Evolutionary conservation across 2,888 invertebrate species (phyloP).

Genomic region (Ephialtes manifestator): DNA sequence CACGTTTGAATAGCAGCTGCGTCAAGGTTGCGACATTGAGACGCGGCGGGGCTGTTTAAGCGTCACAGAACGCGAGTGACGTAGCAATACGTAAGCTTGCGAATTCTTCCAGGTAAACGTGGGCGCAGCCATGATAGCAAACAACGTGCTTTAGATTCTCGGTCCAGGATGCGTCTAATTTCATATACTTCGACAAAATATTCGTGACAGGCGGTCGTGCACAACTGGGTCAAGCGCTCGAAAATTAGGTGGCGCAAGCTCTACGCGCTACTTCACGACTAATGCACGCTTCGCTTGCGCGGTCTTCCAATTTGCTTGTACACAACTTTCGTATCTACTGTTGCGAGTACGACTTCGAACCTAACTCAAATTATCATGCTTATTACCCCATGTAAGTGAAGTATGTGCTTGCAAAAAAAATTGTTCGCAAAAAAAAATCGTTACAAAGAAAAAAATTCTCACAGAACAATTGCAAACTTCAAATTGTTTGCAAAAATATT

Average conservation of each 20-base stretch:
- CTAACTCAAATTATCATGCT: not conserved
- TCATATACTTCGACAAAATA: slow-evolving; percentile 54
- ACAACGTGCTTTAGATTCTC: not conserved
- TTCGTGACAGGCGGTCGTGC: slow-evolving; percentile 23
- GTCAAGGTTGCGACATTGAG: slow-evolving; percentile 54
- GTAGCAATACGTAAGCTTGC: slow-evolving; percentile 5
- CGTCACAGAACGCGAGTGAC: slow-evolving; percentile 22
- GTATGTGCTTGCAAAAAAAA: too few species aligned
- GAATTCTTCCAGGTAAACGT: slow-evolving; percentile 51
- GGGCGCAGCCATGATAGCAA: slow-evolving; percentile 29
- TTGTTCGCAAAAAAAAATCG: too few species aligned
- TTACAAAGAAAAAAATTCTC: too few species aligned
- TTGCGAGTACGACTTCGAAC: not conserved
- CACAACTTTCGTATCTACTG: not conserved
- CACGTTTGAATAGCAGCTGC: slow-evolving; percentile 20
- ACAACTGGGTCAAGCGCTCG: slow-evolving; percentile 66
- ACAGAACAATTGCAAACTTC: too few species aligned
- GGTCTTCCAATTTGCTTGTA: not conserved
- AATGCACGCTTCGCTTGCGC: not conserved
- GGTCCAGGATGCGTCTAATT: slow-evolving; percentile 55
- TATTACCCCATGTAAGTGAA: not conserved
- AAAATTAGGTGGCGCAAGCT: slow-evolving; percentile 61
- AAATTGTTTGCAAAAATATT: too few species aligned
- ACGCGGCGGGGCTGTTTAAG: slow-evolving; percentile 10
- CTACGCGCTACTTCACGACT: not conserved